Base-by-base conservation (phyloP, 2,113 vertebrate genomes). In the Columba janthina region DNA sequence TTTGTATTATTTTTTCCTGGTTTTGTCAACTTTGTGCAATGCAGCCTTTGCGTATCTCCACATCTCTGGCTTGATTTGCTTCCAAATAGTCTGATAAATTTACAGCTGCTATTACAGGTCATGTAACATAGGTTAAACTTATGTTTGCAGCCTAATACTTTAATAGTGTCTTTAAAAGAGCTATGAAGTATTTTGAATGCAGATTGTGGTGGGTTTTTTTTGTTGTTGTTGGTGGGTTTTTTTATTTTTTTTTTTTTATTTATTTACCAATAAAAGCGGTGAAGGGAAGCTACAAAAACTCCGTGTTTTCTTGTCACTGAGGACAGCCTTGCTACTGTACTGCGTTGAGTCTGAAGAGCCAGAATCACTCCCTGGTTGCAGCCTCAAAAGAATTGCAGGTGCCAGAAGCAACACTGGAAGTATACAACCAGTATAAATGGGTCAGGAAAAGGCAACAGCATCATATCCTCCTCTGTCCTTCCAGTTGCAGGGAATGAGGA, bases 131-230 rank as follows among this genome's bases (percentile, higher is more conserved):
- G 57, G 57, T 90, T 96, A 92, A 95, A 76, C 16, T 7, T 29
- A 7, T 81, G 84, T 95, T 96, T 96, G 93, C 83, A 84, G 69
- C 60, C 88, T 85, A 81, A 72, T 93, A 94, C 81, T 84, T 90
- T 90, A 57, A 61, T 36, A 65, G 15, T 89, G 40, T 71, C 82
- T 86, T 90, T 86, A 88, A 88, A 74, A 31, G 67, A 64, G 54
- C 85, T 86, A 57, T 90, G 71, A 88, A 92, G 58, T 46, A 65
- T 91, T 93, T 92, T 94, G 66, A 82, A 86, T 81, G 67, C 42
- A 85, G 93, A 93, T 92, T 84, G 44, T 44, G n/a, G n/a, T n/a
- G n/a, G n/a, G n/a, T 6, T 15, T 42, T 44, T 44, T 16, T 44
- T 44, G 18, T 11, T n/a, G n/a, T 44, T 44, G 18, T 11, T 44